Evolutionary conservation across 2,113 vertebrate genomes (phyloP).

Genomic region (Hucho hucho): DNA sequence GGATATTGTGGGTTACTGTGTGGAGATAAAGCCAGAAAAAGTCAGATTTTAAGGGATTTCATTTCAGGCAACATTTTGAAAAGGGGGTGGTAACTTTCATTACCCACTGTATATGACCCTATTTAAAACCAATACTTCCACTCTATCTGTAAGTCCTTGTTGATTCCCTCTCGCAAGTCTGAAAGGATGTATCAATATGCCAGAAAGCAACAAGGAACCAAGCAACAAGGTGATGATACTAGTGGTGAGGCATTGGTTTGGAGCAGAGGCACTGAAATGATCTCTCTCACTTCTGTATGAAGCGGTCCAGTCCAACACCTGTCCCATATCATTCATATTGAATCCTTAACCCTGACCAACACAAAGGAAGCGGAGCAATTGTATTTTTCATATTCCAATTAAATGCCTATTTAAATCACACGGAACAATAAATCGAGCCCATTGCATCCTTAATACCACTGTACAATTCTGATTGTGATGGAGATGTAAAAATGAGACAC

Average conservation of each 20-base stretch:
- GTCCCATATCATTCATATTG: background rate
- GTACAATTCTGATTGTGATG: background rate
- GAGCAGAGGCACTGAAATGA: background rate
- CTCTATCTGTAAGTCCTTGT: background rate
- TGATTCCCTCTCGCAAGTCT: background rate
- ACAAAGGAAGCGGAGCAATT: background rate
- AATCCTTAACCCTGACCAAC: background rate
- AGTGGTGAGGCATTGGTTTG: background rate
- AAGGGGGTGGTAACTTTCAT: no score
- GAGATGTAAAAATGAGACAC: constrained; percentile 48
- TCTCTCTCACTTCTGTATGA: background rate
- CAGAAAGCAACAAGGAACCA: background rate
- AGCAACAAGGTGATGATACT: background rate
- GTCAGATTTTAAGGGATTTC: no score
- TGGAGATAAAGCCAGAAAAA: no score
- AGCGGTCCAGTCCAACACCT: background rate
- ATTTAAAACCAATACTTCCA: background rate
- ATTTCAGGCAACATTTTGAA: no score
- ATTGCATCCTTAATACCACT: constrained; percentile 43
- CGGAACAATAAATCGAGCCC: constrained; percentile 46
- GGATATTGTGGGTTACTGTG: no score
- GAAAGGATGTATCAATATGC: background rate
- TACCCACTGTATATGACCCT: background rate
- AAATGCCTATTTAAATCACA: constrained; percentile 41
- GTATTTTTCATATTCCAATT: constrained; percentile 31